Base-by-base conservation (phyloP, 2,888 invertebrate species). In the Lacanobia wlatinum region DNA sequence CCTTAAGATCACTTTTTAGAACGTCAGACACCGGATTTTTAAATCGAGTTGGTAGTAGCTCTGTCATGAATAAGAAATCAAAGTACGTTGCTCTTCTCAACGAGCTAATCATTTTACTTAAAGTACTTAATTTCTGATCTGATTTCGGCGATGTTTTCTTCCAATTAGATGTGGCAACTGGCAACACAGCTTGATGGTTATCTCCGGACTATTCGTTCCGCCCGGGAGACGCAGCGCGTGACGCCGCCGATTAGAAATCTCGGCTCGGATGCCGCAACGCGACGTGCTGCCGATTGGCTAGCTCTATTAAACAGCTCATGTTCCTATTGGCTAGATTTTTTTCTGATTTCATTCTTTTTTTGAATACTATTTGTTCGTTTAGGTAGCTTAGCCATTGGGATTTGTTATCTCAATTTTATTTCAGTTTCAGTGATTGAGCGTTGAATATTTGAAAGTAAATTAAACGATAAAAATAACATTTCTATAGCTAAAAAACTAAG, bases 241-340 rank as follows among this genome's bases (percentile, higher is more conserved):
- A 94, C 94, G 92, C 79, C 73, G 88, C 84, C 91, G 90, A 93
- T 93, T 94, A 93, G 93, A 94, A 93, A 93, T 92, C 93, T 92
- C 89, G 88, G 87, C 90, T 90, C 89, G 90, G 90, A 91, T 90
- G 89, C 90, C 90, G 87, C 89, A 88, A 84, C 77, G 80, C 79
- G 77, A 84, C 80, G 83, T 83, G 86, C 83, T 82, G 89, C 83
- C 87, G 89, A 90, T 88, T 87, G 87, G 87, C 89, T 84, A 85
- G 87, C 88, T 89, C 83, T 88, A 90, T 89, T 87, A 89, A 88
- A 87, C 84, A 81, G 78, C 82, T 85, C 85, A 81, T 85, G 80
- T 80, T 85, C 73, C 82, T 84, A 86, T 86, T 85, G 87, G 80
- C 83, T 78, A 76, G 76, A 67, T 73, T 80, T 70, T 75, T 84